phyloP scores from a whole-genome alignment of 64 coral and sea anemone species.

The Exaiptasia diaphana region DNA sequence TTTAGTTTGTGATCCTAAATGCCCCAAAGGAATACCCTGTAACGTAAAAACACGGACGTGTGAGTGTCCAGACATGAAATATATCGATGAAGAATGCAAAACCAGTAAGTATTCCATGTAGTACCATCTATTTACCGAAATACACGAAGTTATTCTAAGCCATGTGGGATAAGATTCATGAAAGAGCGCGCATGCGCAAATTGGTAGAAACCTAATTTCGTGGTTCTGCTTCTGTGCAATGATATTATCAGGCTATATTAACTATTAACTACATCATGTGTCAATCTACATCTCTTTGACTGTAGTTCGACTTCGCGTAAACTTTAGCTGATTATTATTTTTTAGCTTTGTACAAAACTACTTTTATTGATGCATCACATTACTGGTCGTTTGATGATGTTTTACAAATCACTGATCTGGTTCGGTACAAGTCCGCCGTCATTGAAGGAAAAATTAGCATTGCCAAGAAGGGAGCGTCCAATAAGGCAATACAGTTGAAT shows the following conservation, averaged over 20 bases:
- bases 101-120: slow-evolving; percentile 7
- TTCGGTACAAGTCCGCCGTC: too few relatives aligned
- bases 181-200: too few relatives aligned
- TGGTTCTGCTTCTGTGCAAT: too few relatives aligned
- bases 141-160: too few relatives aligned
- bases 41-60: neutral
- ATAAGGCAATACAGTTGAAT: neutral
- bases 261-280: too few relatives aligned
- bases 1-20: neutral
- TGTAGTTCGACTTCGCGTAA: too few relatives aligned
- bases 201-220: too few relatives aligned
- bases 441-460: neutral
- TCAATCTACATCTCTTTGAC: too few relatives aligned
- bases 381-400: neutral
- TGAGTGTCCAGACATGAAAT: neutral
- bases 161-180: too few relatives aligned
- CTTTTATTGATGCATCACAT: neutral
- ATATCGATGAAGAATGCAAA: neutral
- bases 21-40: neutral
- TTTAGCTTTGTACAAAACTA: neutral
- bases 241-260: too few relatives aligned
- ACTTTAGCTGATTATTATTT: too few relatives aligned
- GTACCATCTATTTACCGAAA: too few relatives aligned
- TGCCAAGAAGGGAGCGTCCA: neutral
- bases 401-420: neutral